Base-by-base conservation (phyloP, 2,113 vertebrate genomes). In the Thomomys bottae region DNA sequence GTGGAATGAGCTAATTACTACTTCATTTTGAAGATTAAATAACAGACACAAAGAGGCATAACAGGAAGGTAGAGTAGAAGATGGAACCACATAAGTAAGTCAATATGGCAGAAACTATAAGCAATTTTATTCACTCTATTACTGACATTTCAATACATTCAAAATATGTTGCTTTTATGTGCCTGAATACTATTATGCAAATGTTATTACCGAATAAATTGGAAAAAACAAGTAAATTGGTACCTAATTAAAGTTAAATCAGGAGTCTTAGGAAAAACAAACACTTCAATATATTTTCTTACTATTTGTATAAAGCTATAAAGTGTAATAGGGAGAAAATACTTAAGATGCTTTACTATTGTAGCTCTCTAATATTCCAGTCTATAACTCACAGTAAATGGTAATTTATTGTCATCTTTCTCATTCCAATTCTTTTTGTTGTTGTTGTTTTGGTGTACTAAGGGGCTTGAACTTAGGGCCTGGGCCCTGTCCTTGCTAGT, bases 1-100 rank as follows among this genome's bases (percentile, higher is more conserved):
- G 9, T 72, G 77, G 32, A 5, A 59, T 21, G 5, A 24, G 20
- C 30, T 90, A 94, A 38, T 78, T 82, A 10, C 68, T 32, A 87
- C 5, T 94, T 82, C n/a, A 90, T 36, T 88, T 68, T 90, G 59
- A 93, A 64, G 64, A 94, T 38, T 78, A 82, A 80, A 45, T 93
- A 78, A 91, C 71, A 70, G 20, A 88, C 23, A 84, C 61, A 63
- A 11, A 76, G 9, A 26, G 23, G 84, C 76, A 84, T 95, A 95
- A 88, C 11, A 78, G 32, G 28, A 91, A 91, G 42, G 77, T 34
- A 40, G 10, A 89, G 5, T 24, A 8, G 71, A 87, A 96, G 67
- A 80, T 45, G 10, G 32, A 78, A 15, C 15, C 49, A 87, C 49
- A 61, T 4, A 90, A 70, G 26, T 36, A 83, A 77, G 54, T 87